Base-by-base conservation (phyloP, 2,888 invertebrate species). In the Cephus rjabovi region DNA sequence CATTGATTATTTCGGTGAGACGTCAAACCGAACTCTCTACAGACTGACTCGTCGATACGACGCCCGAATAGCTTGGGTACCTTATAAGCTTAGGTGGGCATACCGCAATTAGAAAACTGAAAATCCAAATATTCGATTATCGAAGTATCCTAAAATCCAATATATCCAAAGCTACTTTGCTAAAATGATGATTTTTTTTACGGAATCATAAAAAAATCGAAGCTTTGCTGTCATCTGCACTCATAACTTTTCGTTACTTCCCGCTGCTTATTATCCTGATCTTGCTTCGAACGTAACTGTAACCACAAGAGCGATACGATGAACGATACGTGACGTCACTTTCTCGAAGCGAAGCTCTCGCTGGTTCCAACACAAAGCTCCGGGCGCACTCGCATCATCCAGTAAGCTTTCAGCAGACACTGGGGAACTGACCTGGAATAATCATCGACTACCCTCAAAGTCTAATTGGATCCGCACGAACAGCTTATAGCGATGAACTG, bases 381-480 rank as follows among this genome's bases (percentile, higher is more conserved):
- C 71, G 71, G 15, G 23, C 40, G 23, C 23, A 56, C 35, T 35
- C 11, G 2, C 37, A 15, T 30, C 34, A 23, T 69, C 79, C 76
- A 74, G 77, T 79, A 78, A 81, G 83, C 83, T 84, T 83, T 81
- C 71, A 33, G 30, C 30, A 77, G 79, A 80, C 81, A 83, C 76
- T 77, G 75, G 79, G 77, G 78, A 84, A 83, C 83, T 86, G 86
- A 88, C 86, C 86, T 77, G 87, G 84, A 87, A 88, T 87, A 89
- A 89, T 89, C 85, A 86, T 84, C 80, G 81, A 35, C 30, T 79
- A 83, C 83, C 83, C 84, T 84, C 86, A 86, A 86, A 87, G 86
- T 87, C 86, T 89, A 89, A 89, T 89, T 89, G 89, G 86, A 88
- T 88, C 81, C 86, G 83, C 86, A 86, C 85, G 85, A 87, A 85